Base-by-base conservation (phyloP, 1,140 invertebrate genomes). In the Drosophila kanapiae region DNA sequence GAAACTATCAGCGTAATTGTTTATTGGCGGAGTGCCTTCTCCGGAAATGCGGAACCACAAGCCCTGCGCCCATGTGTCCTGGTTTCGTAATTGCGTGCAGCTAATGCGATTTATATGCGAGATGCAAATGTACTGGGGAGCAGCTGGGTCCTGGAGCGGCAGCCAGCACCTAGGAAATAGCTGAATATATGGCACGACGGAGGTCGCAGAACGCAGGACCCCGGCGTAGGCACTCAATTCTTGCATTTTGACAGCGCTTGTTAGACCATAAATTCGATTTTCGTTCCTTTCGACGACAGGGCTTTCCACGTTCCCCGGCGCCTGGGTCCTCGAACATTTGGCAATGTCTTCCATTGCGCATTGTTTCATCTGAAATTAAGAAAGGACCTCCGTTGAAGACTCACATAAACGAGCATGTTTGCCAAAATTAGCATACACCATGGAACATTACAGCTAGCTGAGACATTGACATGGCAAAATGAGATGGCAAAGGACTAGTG, bases 31-130 rank as follows among this genome's bases (percentile, higher is more conserved):
- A 38, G 53, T 14, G 16, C 5, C 11, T 31, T 8, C 51, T 18
- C 11, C 6, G 51, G 11, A 58, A 61, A n/a, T 13, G n/a, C 10
- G 8, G 42, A 35, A 18, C 65, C 37, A 5, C 47, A 58, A 31
- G 14, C 27, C 16, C 16, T 31, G 23, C n/a, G 35, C 51, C 53
- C 51, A 82, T 82, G 76, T 83, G 77, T 61, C 40, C 62, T 43
- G 75, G 60, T 53, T 64, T 71, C 68, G 84, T 87, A 80, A 83
- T 78, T 88, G 80, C 80, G 74, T 80, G 64, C 75, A 71, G 61
- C 72, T 87, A 87, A 87, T 87, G 84, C 85, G 85, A 90, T 90
- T 90, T 90, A 90, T 88, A 90, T 90, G 85, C 85, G 64, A 82
- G 75, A 79, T 85, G 81, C 81, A 82, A 90, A 90, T 90, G 83